These are phyloP conservation scores for Formica selysi DNA, from an alignment of 1,140 invertebrate genomes.

Conservation along the genomic window DNA sequence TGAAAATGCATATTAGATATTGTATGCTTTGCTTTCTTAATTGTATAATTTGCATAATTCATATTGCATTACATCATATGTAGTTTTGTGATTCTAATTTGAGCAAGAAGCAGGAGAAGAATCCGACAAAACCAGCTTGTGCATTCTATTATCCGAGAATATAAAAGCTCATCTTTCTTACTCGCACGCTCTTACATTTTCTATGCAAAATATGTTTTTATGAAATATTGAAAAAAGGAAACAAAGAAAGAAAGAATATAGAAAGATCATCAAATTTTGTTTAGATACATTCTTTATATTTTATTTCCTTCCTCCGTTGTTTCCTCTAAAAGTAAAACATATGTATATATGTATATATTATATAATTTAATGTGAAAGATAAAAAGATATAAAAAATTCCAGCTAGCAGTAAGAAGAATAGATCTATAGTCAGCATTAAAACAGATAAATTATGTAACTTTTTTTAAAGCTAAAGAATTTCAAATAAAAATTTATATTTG, in stretches of 20 bases:
- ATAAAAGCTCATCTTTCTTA: conserved; percentile 3
- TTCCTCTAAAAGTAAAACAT: not conserved
- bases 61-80: not conserved
- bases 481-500: not conserved
- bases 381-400: no score
- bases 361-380: no score
- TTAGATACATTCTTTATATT: not conserved
- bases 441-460: not conserved
- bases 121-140: not conserved
- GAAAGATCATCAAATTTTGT: not conserved
- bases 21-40: not conserved
- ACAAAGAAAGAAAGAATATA: not conserved
- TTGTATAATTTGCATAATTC: not conserved
- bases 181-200: not conserved
- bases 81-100: not conserved
- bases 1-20: not conserved
- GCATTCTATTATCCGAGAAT: not conserved
- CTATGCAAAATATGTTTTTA: not conserved
- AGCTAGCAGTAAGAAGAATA: not conserved
- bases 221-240: not conserved
- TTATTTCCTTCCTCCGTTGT: not conserved
- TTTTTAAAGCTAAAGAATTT: not conserved
- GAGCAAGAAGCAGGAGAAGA: not conserved
- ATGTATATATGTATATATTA: not conserved
- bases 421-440: not conserved